Base-by-base conservation (phyloP, 1,140 invertebrate genomes). In the Cotesia typhae region DNA sequence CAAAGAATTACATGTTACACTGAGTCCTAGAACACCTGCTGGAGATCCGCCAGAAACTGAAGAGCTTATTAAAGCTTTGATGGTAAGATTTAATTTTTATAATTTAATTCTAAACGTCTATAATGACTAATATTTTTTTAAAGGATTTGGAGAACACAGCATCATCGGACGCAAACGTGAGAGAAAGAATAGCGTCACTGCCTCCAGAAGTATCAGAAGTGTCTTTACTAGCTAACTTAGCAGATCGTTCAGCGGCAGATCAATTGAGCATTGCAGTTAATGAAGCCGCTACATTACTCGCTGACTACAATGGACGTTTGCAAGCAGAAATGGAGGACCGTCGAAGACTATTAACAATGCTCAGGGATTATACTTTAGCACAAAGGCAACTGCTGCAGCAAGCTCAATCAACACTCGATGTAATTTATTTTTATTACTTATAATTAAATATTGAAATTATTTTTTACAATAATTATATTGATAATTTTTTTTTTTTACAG, bases 141-240 rank as follows among this genome's bases (percentile, higher is more conserved):
- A 57, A 94, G 87, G 95, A 96, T 78, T 89, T 98, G 75, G 97
- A 98, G 87, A 95, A 94, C 78, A 95, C 96, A 75, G 95, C 97
- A 1, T 98, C 96, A 0, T 94, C 94, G 76, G 97, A 99, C 90
- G 97, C 96, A 67, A 90, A 90, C 36, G 94, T 97, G 0, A 87
- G 97, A 81, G 95, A 98, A 85, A 92, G 94, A 80, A 98, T 99
- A 77, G 95, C 97, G 0, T 95, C 94, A 61, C 87, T 98, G 47
- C 97, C 97, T 1, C 93, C 94, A 61, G 96, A 98, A 89, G 96
- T 99, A 3, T 97, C 96, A 3, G 96, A 98, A 90, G 91, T 96
- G 7, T 91, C 91, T 76, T 89, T 94, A 79, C 89, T 98, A 55
- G 90, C 92, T 73, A 94, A 94, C 89, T 88, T 95, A 77, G 90